Conservation (phyloP, 2,113 vertebrate species). For the Todiramphus chloris region DNA sequence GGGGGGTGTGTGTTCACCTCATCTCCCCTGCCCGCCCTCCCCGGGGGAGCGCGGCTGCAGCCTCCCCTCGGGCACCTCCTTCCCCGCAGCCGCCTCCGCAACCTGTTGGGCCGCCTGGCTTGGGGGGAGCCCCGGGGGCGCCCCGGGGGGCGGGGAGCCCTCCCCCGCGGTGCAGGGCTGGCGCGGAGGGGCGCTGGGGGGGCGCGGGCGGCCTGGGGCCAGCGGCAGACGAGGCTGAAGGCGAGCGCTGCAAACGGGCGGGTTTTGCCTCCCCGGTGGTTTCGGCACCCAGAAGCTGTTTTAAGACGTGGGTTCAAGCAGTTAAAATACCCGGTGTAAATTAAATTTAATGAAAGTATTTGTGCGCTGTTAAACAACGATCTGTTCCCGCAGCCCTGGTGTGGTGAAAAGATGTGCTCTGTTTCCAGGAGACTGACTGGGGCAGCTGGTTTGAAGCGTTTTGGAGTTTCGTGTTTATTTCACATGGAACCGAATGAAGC, state of each 20-base stretch:
- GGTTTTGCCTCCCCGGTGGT: neutral
- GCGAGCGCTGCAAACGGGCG: neutral
- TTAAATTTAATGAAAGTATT: neutral
- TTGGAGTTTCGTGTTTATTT: conserved; percentile 19
- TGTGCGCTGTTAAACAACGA: neutral
- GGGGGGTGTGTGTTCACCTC: neutral
- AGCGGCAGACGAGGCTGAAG: neutral
- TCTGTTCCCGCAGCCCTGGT: neutral
- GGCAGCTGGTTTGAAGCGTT: conserved; percentile 1
- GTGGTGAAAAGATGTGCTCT: neutral
- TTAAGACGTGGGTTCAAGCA: neutral
- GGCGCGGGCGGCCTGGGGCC: neutral
- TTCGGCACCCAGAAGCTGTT: neutral
- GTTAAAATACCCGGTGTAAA: neutral
- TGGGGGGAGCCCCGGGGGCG: neutral
- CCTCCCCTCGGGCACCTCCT: neutral
- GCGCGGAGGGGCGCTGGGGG: neutral
- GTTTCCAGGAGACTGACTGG: conserved; percentile 51
- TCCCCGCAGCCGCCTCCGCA: neutral
- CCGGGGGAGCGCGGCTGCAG: neutral
- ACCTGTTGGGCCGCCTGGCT: neutral
- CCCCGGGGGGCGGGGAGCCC: neutral
- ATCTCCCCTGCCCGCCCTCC: neutral
- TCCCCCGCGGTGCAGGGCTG: neutral
- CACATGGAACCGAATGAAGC: neutral